Conservation (phyloP, 2,113 vertebrate genomes). For the Steatornis caripensis region DNA sequence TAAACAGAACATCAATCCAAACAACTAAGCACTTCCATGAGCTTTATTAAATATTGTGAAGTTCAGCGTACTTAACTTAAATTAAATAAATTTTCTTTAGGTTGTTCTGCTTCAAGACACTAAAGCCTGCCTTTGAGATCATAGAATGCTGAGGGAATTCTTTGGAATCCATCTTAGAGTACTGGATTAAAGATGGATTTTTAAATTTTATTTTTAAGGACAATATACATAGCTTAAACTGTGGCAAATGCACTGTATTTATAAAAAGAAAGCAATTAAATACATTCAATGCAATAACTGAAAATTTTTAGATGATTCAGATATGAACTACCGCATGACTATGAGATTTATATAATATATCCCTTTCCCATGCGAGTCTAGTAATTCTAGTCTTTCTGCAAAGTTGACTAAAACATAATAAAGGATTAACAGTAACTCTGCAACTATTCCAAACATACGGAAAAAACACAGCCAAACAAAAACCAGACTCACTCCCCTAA, state of each 20-base stretch:
- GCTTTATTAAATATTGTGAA: neutral
- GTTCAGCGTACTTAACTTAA: neutral
- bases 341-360: neutral
- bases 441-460: neutral
- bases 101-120: too few species aligned
- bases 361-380: neutral
- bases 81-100: neutral
- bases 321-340: neutral
- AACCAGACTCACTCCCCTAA: fast-evolving
- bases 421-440: neutral
- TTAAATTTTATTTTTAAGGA: neutral
- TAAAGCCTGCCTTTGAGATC: too few species aligned
- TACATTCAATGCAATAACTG: neutral
- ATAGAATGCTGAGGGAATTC: neutral
- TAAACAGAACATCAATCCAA: neutral
- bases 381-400: neutral
- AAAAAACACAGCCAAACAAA: neutral
- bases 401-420: neutral
- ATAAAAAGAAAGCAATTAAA: neutral
- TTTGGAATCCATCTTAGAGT: neutral
- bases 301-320: neutral
- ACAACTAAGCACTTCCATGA: neutral
- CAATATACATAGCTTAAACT: neutral
- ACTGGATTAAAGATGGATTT: neutral
- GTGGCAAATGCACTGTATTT: neutral